Base-by-base conservation (phyloP, 35 echinoderm and acorn worm species). In the Ophioderma brevispina region DNA sequence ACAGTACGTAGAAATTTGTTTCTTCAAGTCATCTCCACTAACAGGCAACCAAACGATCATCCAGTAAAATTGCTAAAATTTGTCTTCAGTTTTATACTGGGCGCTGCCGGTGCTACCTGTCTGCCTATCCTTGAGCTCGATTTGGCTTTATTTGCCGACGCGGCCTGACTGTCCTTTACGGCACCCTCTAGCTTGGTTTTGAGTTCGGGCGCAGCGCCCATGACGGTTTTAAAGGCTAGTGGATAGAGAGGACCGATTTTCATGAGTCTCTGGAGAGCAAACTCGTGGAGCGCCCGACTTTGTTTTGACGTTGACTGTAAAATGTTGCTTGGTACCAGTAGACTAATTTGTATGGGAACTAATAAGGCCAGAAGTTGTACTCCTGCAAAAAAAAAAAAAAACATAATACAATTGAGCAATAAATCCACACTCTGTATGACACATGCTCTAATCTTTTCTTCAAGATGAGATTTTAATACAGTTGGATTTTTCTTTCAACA, bases 21-120 rank as follows among this genome's bases (percentile, higher is more conserved):
- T n/a, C n/a, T n/a, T n/a, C n/a, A n/a, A n/a, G n/a, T n/a, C n/a
- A n/a, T n/a, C n/a, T n/a, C n/a, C n/a, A n/a, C n/a, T n/a, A n/a
- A n/a, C n/a, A n/a, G n/a, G n/a, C n/a, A n/a, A n/a, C n/a, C n/a
- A 63, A 77, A 35, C 17, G 1, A 41, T 94, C 79, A 99, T 25
- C 97, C 97, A 55, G 90, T 99, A 81, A 99, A 99, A 64, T 99
- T 99, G 39, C 93, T 95, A 83, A 99, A 99, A 79, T 99, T 88
- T 87, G 87, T 99, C 70, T 95, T 99, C 3, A 99, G 87, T 70
- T 99, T 99, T 63, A 99, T 99, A 55, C 91, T 93, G 1, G 97
- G 97, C 14, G 92, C 92, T 55, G 89, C 87, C 1, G 91, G 88
- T 10, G 78, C 36, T 31, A 49, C 46, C 6, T 79, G 46, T 39